Percentiles rank a stretch among this genome's conserved stretches.
These are phyloP conservation scores for Tetraodon nigroviridis DNA, from an alignment of 2,113 vertebrate genomes.

Conservation along the genomic window DNA sequence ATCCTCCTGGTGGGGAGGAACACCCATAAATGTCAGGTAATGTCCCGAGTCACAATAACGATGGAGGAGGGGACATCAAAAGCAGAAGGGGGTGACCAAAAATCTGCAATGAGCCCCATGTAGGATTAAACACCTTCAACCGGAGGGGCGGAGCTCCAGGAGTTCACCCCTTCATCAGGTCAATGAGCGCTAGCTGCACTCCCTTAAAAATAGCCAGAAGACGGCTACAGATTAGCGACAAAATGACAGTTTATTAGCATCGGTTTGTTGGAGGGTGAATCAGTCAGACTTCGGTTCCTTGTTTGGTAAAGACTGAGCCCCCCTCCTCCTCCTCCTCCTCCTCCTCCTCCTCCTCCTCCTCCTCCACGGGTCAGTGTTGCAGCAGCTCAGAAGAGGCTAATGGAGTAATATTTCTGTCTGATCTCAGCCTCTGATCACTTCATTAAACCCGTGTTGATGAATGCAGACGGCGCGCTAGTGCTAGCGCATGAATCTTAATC, in stretches of 20 bases:
- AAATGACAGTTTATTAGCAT: slow-evolving; percentile 71
- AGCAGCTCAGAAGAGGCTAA: slow-evolving; percentile 45
- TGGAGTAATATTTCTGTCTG: slow-evolving; percentile 62
- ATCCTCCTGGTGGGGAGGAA: slow-evolving; percentile 34
- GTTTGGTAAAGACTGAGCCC: slow-evolving; percentile 12
- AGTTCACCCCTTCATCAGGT: not conserved
- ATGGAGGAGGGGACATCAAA: too few relatives aligned
- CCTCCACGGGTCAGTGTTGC: slow-evolving; percentile 35
- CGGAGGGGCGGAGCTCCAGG: not conserved
- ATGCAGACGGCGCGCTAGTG: slow-evolving; percentile 43
- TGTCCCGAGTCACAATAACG: too few relatives aligned
- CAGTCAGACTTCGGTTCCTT: slow-evolving; percentile 38
- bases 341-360: slow-evolving; percentile 16
- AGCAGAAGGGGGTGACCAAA: too few relatives aligned
- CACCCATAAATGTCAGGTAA: too few relatives aligned
- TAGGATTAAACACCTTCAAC: not conserved
- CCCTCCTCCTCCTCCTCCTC: slow-evolving; percentile 1
- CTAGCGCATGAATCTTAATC: slow-evolving; percentile 60
- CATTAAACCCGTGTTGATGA: slow-evolving; percentile 65
- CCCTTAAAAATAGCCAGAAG: slow-evolving; percentile 66
- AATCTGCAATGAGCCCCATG: not conserved
- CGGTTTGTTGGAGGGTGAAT: slow-evolving; percentile 40
- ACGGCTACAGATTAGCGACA: slow-evolving; percentile 70
- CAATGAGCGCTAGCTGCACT: slow-evolving; percentile 59
- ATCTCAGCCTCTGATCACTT: slow-evolving; percentile 67